Base-by-base conservation (phyloP, 2,113 vertebrate genomes). In the Manacus vitellinus region DNA sequence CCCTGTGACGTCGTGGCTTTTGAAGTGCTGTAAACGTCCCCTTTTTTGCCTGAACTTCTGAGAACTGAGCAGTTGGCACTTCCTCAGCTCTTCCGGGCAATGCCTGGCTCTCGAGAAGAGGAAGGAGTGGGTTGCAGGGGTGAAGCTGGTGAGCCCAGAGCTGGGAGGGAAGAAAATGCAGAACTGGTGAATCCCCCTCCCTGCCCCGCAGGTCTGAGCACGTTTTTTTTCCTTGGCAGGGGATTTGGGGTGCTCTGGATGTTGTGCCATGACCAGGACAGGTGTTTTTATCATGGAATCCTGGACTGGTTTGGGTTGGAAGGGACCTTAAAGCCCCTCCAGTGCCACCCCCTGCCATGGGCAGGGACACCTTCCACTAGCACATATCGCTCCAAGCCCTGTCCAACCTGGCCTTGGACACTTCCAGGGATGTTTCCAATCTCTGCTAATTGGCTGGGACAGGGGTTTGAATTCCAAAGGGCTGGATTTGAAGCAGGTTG, bases 221-320 rank as follows among this genome's bases (percentile, higher is more conserved):
- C 4, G 0, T 82, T 37, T 46, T 55, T 37, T 46, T 55, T 35
- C 58, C 75, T 23, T 55, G 1, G 0, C 44, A 10, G 63, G 33
- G 47, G 4, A 17, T 31, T 56, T 1, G 35, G 44, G 46, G 20
- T 18, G 78, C 70, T 82, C n/a, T 24, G 22, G 16, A 6, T 35
- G n/a, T 35, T 24, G 58, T 59, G n/a, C 56, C n/a, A 22, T 35
- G 22, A 58, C 13, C 70, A 30, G 87, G 35, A 35, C 5, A 6
- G 25, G 27, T 33, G 35, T 43, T 56, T 62, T 43, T 14, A 37
- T 63, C 55, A 2, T 4, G 0, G 41, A 49, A 49, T 39, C 15
- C 30, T 37, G 10, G 59, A 8, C 4, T 20, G 31, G 8, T 49
- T 84, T 56, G 55, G 55, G n/a, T 31, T 41, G 71, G 78, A 33